Base-by-base conservation (phyloP, 2,113 vertebrate genomes). In the Eulemur rufifrons region DNA sequence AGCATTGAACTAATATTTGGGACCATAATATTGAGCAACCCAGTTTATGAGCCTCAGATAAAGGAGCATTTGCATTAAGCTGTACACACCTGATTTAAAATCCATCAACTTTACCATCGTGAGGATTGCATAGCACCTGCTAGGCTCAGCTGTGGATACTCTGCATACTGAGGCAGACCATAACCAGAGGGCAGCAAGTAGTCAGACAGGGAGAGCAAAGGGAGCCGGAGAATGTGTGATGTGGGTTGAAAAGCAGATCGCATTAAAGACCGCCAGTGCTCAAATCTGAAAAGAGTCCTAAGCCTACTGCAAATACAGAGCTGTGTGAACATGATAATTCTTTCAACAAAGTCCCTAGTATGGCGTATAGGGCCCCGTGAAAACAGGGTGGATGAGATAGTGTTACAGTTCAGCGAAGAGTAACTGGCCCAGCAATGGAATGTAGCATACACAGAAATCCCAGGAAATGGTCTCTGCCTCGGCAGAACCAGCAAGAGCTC, bases 1-100 rank as follows among this genome's bases (percentile, higher is more conserved):
- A 91, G 56, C 77, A 84, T 17, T 95, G 95, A 92, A 91, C 95
- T 96, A 95, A 96, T 97, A 97, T 96, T 96, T 92, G 78, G 95
- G 54, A 88, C 71, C 23, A 66, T 91, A 89, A 84, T 61, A 87
- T 74, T 77, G 54, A 96, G 91, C 73, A 90, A 56, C 5, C 52
- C 76, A 85, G 80, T 92, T 97, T 97, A 89, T 82, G 80, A 94
- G 54, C 42, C 77, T 95, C 42, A 0, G 59, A 29, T 92, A 83
- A 86, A 93, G 71, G 50, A 94, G 66, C 5, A 92, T 96, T 92
- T 96, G 81, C 95, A 86, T 94, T 92, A 89, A 92, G 82, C 63
- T 61, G 71, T 68, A 86, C 21, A 94, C 73, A 78, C 54, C 76
- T 95, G 94, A 96, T 91, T 91, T 95, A 97, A 97, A 97, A 92